Percentiles rank a stretch among this genome's conserved stretches.
Evolutionary conservation across 2,888 invertebrate genomes (phyloP).

Genomic region (Latrodectus hesperus): DNA sequence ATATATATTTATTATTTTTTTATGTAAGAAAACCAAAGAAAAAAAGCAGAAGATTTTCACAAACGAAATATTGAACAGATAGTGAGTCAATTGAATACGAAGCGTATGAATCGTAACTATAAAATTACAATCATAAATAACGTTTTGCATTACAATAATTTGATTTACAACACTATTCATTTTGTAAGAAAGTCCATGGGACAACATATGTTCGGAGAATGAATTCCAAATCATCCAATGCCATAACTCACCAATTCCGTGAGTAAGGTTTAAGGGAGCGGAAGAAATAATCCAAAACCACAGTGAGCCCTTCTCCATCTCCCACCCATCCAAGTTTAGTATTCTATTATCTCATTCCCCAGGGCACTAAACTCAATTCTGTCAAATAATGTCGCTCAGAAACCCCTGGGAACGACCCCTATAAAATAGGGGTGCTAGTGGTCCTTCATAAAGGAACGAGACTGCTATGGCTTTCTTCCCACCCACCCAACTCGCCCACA

Average conservation of each 20-base stretch:
- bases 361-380: slow-evolving; percentile 27
- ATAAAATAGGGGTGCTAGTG: slow-evolving; percentile 14
- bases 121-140: no score
- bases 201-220: neutral
- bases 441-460: neutral
- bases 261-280: slow-evolving; percentile 1
- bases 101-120: no score
- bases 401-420: slow-evolving; percentile 25
- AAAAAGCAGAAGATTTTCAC: no score
- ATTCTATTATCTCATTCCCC: slow-evolving; percentile 45
- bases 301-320: neutral
- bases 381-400: slow-evolving; percentile 10
- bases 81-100: no score
- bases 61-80: no score
- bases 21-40: no score
- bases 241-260: slow-evolving; percentile 1
- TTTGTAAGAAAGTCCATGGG: no score
- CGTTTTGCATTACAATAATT: no score
- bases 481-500: neutral
- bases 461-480: neutral
- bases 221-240: slow-evolving; percentile 15
- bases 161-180: no score
- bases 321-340: slow-evolving; percentile 8
- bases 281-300: slow-evolving; percentile 19
- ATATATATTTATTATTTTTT: no score